phyloP scores from a whole-genome alignment of 2,113 vertebrate species.

The Microcebus jonahi region DNA sequence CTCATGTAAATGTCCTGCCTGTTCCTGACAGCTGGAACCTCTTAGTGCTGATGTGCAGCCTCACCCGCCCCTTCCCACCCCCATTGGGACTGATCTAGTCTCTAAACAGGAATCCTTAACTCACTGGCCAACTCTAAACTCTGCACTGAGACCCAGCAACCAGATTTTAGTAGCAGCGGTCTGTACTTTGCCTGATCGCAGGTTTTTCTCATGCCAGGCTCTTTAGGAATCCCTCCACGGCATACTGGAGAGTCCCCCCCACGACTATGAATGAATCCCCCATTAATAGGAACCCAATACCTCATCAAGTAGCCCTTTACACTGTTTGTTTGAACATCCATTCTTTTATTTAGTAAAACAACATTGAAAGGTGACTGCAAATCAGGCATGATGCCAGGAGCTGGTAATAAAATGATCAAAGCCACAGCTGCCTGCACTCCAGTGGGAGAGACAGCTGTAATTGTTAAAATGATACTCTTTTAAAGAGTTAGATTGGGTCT shows the following conservation, averaged over 20 bases:
- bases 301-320: background rate
- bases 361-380: background rate
- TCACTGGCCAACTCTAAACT: background rate
- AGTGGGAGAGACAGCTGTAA: background rate
- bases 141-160: background rate
- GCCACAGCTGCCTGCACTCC: background rate
- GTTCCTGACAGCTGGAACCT: conserved; percentile 56
- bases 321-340: background rate
- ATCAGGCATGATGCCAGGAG: background rate
- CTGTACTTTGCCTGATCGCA: background rate
- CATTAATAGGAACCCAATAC: background rate
- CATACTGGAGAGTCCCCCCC: background rate
- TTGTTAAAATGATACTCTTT: background rate
- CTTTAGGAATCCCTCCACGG: background rate
- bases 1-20: conserved; percentile 54
- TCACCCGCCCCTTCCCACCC: background rate
- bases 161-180: background rate
- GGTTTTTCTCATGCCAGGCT: background rate
- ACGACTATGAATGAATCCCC: background rate
- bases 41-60: background rate
- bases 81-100: background rate
- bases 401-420: background rate
- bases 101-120: background rate
- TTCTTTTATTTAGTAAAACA: background rate
- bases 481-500: background rate